Conservation (phyloP, 2,113 vertebrate genomes). For the Phyllostomus discolor region DNA sequence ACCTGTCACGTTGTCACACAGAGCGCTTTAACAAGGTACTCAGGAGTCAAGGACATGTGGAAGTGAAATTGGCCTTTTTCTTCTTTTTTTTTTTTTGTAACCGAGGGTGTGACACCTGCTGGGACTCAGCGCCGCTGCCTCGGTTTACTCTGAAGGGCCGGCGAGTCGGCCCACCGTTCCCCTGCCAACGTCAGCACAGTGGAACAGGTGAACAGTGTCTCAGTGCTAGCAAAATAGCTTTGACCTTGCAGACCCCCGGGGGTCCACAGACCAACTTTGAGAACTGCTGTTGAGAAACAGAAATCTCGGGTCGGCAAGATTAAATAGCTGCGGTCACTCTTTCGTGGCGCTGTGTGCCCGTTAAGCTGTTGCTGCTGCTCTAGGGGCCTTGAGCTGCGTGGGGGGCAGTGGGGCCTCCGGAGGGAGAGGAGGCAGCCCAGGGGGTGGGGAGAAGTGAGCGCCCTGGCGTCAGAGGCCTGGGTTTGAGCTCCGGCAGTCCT, state of each 20-base stretch:
- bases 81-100: not conserved
- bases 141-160: not conserved
- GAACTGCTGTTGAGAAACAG: not conserved
- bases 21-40: not conserved
- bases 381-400: not conserved
- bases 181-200: not conserved
- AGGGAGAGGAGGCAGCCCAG: not conserved
- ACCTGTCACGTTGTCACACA: not conserved
- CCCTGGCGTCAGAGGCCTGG: not conserved
- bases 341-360: not conserved
- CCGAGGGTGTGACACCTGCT: not conserved
- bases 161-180: not conserved
- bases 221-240: not conserved
- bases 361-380: not conserved
- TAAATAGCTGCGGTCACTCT: not conserved
- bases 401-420: not conserved
- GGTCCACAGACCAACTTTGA: not conserved
- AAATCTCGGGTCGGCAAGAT: rapidly evolving
- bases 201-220: not conserved
- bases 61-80: not conserved
- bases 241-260: not conserved
- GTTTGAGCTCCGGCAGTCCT: not conserved
- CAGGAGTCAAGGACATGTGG: not conserved
- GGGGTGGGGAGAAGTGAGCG: not conserved
- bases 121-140: not conserved